phyloP scores from a whole-genome alignment of 2,888 invertebrate genomes.

The Sinelater perroti region DNA sequence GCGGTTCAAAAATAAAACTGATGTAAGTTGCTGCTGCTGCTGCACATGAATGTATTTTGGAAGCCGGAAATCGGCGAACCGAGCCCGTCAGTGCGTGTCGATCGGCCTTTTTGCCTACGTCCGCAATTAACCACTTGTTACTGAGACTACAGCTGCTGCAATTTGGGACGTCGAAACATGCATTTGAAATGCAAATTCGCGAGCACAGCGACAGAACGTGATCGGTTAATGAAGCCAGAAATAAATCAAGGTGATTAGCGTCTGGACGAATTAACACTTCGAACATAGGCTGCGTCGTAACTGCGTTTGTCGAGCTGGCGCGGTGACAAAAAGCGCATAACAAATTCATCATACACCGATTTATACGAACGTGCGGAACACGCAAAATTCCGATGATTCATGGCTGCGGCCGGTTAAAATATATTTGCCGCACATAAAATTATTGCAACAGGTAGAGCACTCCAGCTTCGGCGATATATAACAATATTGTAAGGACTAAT shows the following conservation, averaged over 20 bases:
- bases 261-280: background rate
- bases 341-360: background rate
- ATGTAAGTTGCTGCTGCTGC: too few relatives aligned
- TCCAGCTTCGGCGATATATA: too few relatives aligned
- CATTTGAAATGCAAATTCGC: background rate
- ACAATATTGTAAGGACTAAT: too few relatives aligned
- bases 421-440: too few relatives aligned
- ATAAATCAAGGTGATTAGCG: background rate
- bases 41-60: too few relatives aligned
- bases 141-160: background rate
- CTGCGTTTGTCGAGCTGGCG: conserved; percentile 3
- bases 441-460: too few relatives aligned
- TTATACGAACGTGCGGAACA: background rate
- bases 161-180: background rate
- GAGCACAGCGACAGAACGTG: background rate
- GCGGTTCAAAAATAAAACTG: too few relatives aligned
- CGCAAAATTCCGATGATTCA: background rate
- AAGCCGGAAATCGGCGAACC: too few relatives aligned
- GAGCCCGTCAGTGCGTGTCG: too few relatives aligned
- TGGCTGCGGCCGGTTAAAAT: background rate
- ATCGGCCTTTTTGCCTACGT: too few relatives aligned
- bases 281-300: background rate
- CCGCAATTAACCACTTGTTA: too few relatives aligned
- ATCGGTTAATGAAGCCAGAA: background rate
- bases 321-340: background rate